Percentiles rank a stretch among this genome's conserved stretches.
Evolutionary conservation across 2,888 invertebrate genomes (phyloP).

Genomic region (Machimus rusticus): DNA sequence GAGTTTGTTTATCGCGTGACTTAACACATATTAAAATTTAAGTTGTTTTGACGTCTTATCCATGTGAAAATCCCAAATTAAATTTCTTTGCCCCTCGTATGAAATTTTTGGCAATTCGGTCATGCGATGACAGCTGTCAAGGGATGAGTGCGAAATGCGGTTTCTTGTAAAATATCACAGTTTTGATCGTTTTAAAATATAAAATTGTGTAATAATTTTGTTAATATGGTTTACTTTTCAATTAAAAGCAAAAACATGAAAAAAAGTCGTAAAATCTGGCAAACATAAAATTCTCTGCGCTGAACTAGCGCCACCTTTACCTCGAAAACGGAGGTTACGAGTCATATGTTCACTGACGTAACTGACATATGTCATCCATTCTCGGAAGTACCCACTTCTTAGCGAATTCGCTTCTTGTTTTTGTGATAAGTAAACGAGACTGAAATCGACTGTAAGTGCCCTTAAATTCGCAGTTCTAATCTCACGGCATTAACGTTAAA

Average conservation of each 20-base stretch:
- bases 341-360: neutral
- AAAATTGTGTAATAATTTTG: no score
- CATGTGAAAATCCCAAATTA: neutral
- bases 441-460: slow-evolving; percentile 4
- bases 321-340: neutral
- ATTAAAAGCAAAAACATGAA: neutral
- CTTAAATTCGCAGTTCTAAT: neutral
- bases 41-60: slow-evolving; percentile 14
- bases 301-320: neutral
- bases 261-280: neutral
- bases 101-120: neutral
- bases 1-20: slow-evolving; percentile 7
- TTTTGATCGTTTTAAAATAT: neutral
- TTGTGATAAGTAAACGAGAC: slow-evolving; percentile 16
- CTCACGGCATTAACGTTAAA: neutral
- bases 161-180: neutral
- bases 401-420: neutral
- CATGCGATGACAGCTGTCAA: slow-evolving; percentile 24
- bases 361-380: neutral
- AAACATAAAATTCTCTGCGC: neutral
- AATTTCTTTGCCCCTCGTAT: neutral
- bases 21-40: slow-evolving; percentile 6
- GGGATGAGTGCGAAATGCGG: neutral
- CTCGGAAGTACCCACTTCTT: neutral
- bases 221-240: neutral